Evolutionary conservation across 2,113 vertebrate genomes (phyloP).

Genomic region (Salvelinus alpinus): DNA sequence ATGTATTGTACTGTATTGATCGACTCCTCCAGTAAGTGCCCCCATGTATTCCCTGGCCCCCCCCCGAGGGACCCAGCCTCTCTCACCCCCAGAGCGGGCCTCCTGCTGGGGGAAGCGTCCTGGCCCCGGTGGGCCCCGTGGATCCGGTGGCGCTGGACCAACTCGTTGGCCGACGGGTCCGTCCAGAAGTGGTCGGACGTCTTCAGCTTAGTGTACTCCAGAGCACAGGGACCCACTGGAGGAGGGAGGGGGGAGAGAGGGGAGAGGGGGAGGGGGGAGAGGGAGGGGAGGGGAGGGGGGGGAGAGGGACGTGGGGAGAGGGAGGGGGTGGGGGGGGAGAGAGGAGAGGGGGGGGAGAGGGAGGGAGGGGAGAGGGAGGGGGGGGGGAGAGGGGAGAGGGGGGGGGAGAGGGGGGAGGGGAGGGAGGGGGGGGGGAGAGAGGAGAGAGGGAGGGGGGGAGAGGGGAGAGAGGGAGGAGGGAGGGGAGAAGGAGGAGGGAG

Average conservation of each 20-base stretch:
- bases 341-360: no score
- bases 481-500: accelerated
- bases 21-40: no score
- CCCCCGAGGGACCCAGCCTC: background rate
- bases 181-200: slow-evolving; percentile 98
- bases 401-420: accelerated
- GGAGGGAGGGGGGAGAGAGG: background rate
- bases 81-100: slow-evolving; percentile 92
- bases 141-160: slow-evolving; percentile 94
- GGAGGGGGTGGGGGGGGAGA: no score
- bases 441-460: no score
- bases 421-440: no score
- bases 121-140: slow-evolving; percentile 85
- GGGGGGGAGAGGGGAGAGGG: accelerated
- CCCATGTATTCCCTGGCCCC: background rate
- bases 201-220: slow-evolving; percentile 97
- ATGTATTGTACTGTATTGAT: no score
- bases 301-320: accelerated
- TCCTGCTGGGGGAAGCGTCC: slow-evolving; percentile 83
- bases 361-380: accelerated
- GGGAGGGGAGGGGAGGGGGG: accelerated
- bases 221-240: slow-evolving; percentile 91
- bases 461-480: no score
- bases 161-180: slow-evolving; percentile 94
- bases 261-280: no score